Conservation (phyloP, 2,113 vertebrate genomes). For the Hippocampus barbouri region DNA sequence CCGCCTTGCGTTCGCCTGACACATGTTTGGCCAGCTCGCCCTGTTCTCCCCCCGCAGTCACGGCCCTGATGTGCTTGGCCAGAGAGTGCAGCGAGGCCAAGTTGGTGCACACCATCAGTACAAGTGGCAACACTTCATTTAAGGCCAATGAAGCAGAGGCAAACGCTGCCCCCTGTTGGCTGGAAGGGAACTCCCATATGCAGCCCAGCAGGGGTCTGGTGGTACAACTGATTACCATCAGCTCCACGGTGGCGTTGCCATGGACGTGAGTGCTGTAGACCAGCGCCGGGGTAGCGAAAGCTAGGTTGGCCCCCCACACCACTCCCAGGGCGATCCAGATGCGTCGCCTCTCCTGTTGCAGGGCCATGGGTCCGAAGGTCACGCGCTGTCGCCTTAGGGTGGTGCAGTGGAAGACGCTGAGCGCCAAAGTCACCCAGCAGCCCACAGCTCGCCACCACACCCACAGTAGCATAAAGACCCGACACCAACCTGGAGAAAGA, state of each 20-base stretch:
- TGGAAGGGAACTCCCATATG: constrained; percentile 71
- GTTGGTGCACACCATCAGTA: constrained; percentile 74
- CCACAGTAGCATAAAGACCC: constrained; percentile 78
- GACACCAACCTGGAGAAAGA: constrained; percentile 67
- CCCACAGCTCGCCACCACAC: constrained; percentile 77
- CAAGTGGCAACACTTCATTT: constrained; percentile 70
- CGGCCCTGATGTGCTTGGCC: constrained; percentile 68
- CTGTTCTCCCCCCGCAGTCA: constrained; percentile 36
- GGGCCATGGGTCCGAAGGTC: constrained; percentile 46
- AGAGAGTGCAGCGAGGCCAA: constrained; percentile 66
- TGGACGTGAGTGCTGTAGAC: constrained; percentile 59
- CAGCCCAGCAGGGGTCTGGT: constrained; percentile 76
- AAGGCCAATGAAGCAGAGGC: constrained; percentile 69
- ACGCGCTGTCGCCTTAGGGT: constrained; percentile 65
- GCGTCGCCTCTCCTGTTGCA: constrained; percentile 56
- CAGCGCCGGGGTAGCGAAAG: constrained; percentile 68
- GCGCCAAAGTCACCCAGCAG: constrained; percentile 73
- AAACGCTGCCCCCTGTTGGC: constrained; percentile 60
- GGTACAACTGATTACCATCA: constrained; percentile 80
- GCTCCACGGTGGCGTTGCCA: constrained; percentile 66
- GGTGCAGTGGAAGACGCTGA: constrained; percentile 73
- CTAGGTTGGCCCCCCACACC: constrained; percentile 71
- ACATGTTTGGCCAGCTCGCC: constrained; percentile 56
- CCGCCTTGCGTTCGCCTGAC: constrained; percentile 70
- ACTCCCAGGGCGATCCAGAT: constrained; percentile 54